Evolutionary conservation across 2,113 vertebrate species (phyloP).

Genomic region (Oceanodroma tethys): DNA sequence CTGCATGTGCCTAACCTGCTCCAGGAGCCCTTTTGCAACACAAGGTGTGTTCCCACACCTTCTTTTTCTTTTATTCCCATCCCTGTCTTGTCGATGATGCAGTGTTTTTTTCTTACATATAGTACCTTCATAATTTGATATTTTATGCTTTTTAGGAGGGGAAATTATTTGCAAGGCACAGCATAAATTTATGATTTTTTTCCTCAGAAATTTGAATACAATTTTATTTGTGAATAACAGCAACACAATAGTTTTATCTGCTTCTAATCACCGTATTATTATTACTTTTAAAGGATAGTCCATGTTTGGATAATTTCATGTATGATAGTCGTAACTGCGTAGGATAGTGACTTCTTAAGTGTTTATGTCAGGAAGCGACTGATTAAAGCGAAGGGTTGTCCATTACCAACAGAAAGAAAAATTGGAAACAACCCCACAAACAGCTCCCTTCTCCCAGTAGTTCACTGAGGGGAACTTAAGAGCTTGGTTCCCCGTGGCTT

Average conservation of each 20-base stretch:
- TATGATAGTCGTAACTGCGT: background rate
- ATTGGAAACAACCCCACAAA: background rate
- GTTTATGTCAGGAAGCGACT: background rate
- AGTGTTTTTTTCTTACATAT: background rate
- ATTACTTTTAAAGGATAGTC: background rate
- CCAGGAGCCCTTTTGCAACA: background rate
- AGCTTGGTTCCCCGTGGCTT: background rate
- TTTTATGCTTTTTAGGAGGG: background rate
- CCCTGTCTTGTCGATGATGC: background rate
- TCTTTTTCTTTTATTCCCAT: background rate
- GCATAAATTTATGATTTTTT: background rate
- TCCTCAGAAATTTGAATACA: background rate
- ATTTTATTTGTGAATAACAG: background rate
- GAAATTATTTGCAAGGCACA: background rate
- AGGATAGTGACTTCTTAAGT: background rate
- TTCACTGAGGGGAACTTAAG: background rate
- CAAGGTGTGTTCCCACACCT: background rate
- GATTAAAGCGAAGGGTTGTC: background rate
- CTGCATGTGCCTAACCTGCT: background rate
- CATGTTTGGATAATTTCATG: background rate
- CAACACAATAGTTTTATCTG: background rate
- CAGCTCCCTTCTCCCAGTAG: background rate
- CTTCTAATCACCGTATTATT: background rate
- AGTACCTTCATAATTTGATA: background rate
- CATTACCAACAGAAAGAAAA: background rate